Evolutionary conservation across 35 echinoderm and acorn worm genomes (phyloP).

Genomic region (Apostichopus parvimensis): DNA sequence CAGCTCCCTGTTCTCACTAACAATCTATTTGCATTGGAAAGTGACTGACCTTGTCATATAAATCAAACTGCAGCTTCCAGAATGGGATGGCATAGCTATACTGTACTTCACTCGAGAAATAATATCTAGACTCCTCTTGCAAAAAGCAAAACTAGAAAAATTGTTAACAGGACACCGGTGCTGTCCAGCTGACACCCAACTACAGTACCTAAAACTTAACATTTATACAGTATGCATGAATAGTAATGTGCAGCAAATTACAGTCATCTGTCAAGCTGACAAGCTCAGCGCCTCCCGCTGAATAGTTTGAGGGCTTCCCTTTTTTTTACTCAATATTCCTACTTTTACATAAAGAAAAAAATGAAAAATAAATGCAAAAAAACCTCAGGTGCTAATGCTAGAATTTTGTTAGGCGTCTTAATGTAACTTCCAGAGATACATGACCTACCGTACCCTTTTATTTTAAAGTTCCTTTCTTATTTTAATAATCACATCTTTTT

Average conservation of each 20-base stretch:
- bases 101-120: too few species aligned
- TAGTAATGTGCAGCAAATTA: conserved; percentile 10
- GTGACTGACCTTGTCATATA: neutral
- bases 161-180: neutral
- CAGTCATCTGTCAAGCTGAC: conserved; percentile 1
- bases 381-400: neutral
- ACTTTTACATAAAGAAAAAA: too few species aligned
- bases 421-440: neutral
- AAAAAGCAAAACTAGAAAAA: neutral
- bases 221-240: conserved; percentile 18
- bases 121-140: too few species aligned
- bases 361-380: neutral
- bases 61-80: neutral
- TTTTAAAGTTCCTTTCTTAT: neutral
- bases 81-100: too few species aligned
- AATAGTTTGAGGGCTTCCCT: neutral
- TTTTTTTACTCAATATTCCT: too few species aligned
- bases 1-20: too few species aligned
- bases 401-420: neutral
- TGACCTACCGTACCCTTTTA: neutral
- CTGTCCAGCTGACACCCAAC: conserved; percentile 6
- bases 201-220: neutral
- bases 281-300: neutral
- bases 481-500: neutral
- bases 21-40: neutral